Percentiles rank a stretch among this genome's conserved stretches.
These are phyloP conservation scores for Nothocercus nigrocapillus DNA, from an alignment of 2,113 vertebrate species.

Conservation along the genomic window DNA sequence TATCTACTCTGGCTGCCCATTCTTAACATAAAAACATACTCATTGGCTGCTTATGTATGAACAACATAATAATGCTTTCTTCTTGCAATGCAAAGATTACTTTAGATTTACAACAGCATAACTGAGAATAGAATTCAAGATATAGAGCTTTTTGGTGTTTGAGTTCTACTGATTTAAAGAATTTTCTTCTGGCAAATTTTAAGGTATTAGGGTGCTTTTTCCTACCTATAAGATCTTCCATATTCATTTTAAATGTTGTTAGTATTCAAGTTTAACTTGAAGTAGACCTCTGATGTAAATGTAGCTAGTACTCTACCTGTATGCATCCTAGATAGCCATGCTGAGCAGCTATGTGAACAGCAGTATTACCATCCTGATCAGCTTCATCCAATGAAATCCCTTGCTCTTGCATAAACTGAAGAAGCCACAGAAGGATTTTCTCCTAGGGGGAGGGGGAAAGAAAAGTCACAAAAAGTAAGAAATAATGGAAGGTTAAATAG, in stretches of 20 bases:
- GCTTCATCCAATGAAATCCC: slow-evolving; percentile 96
- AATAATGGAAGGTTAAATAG: neutral
- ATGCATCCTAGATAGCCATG: slow-evolving; percentile 94
- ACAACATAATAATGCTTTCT: neutral
- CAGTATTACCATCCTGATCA: slow-evolving; percentile 93
- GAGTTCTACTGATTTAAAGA: neutral
- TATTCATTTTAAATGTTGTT: neutral
- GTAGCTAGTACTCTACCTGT: slow-evolving; percentile 80
- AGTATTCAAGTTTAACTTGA: neutral
- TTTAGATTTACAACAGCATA: neutral
- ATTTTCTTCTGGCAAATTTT: neutral
- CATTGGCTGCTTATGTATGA: neutral
- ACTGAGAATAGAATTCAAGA: neutral
- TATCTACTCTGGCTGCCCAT: neutral
- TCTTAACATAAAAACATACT: neutral
- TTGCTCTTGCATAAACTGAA: slow-evolving; percentile 99
- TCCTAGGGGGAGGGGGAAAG: slow-evolving; percentile 77
- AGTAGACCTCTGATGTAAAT: neutral
- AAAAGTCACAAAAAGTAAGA: neutral
- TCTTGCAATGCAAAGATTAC: neutral
- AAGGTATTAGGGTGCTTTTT: neutral
- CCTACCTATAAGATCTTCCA: neutral
- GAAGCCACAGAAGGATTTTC: slow-evolving; percentile 95
- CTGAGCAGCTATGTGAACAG: slow-evolving; percentile 93
- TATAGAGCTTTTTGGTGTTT: accelerated